phyloP scores from a whole-genome alignment of 2,888 invertebrate genomes.

The Drosophila colorata region DNA sequence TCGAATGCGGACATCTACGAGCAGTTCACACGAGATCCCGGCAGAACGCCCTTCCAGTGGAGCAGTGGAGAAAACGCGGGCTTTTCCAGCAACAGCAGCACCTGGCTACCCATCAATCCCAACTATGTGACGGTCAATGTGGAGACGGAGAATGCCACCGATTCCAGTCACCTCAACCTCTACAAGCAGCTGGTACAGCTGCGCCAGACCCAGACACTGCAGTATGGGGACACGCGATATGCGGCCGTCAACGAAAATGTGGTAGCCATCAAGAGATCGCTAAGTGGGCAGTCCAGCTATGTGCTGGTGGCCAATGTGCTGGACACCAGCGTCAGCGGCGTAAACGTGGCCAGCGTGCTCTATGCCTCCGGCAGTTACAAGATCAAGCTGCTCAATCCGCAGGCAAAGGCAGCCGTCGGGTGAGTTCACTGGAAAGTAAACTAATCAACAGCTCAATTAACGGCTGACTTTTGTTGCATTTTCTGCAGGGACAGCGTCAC shows the following conservation, averaged over 20 bases:
- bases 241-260: constrained; percentile 76
- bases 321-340: constrained; percentile 60
- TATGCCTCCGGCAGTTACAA: constrained; percentile 61
- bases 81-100: constrained; percentile 78
- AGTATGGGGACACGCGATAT: constrained; percentile 72
- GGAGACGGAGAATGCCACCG: constrained; percentile 84
- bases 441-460: constrained; percentile 14
- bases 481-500: constrained; percentile 65
- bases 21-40: constrained; percentile 88
- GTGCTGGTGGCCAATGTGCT: constrained; percentile 86
- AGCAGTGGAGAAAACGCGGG: constrained; percentile 84
- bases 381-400: constrained; percentile 71
- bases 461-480: background rate
- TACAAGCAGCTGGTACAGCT: constrained; percentile 87
- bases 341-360: constrained; percentile 81
- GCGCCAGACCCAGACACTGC: constrained; percentile 75
- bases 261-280: constrained; percentile 77
- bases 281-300: constrained; percentile 80
- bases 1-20: constrained; percentile 87
- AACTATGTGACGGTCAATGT: constrained; percentile 88
- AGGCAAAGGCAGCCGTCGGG: constrained; percentile 75
- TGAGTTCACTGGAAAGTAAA: constrained; percentile 43
- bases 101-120: constrained; percentile 86
- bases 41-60: constrained; percentile 89
- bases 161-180: constrained; percentile 87